Evolutionary conservation across 2,113 vertebrate genomes (phyloP).

Genomic region (human): GRCh38 chr3:127362001-127362500

Average conservation of each 20-base stretch:
- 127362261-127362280: background rate
- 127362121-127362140: background rate
- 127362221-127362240: background rate
- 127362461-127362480: background rate
- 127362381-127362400: background rate
- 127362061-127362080: background rate
- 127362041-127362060: background rate
- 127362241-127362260: background rate
- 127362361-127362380: background rate
- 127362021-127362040: no score
- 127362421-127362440: background rate
- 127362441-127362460: accelerated
- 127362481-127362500: no score
- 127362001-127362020: no score
- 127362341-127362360: no score
- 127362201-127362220: background rate
- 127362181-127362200: background rate
- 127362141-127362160: background rate
- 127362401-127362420: background rate
- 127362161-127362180: background rate
- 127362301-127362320: background rate
- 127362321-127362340: background rate
- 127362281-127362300: background rate
- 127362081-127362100: background rate
- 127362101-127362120: background rate